Conservation (phyloP, 2,888 invertebrate species). For the Drosophila dives region DNA sequence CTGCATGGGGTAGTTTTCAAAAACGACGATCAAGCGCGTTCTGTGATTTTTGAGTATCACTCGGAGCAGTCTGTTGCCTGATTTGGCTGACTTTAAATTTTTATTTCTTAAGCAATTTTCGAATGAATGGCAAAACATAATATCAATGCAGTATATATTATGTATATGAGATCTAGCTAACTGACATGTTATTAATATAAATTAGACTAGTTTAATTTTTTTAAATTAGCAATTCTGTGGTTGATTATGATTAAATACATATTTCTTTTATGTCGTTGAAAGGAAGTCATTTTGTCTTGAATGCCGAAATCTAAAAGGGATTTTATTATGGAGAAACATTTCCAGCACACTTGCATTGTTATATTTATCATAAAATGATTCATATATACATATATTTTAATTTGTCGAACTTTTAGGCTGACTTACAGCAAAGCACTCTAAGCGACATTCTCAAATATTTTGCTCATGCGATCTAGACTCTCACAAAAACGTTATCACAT, state of each 20-base stretch:
- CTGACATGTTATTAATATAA: not conserved
- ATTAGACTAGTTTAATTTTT: not conserved
- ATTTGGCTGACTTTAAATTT: constrained; percentile 6
- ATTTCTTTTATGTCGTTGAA: not conserved
- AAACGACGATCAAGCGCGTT: constrained; percentile 29
- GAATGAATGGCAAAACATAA: not conserved
- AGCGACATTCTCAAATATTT: no score
- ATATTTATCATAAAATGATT: not conserved
- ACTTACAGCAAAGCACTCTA: not conserved
- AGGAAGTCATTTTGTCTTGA: not conserved
- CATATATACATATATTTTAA: no score
- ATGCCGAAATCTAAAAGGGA: not conserved
- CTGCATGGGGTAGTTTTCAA: constrained; percentile 56
- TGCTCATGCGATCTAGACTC: no score
- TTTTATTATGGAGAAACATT: not conserved
- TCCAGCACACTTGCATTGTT: not conserved
- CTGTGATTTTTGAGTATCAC: constrained; percentile 30
- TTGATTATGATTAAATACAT: not conserved
- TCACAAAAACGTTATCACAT: not conserved
- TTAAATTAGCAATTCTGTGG: not conserved
- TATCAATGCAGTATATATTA: not conserved
- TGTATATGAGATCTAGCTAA: not conserved
- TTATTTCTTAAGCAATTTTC: constrained; percentile 24
- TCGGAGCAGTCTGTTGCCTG: constrained; percentile 2
- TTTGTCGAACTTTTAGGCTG: not conserved